Conservation (phyloP, 2,888 invertebrate genomes). For the Drosophila peninsularis region DNA sequence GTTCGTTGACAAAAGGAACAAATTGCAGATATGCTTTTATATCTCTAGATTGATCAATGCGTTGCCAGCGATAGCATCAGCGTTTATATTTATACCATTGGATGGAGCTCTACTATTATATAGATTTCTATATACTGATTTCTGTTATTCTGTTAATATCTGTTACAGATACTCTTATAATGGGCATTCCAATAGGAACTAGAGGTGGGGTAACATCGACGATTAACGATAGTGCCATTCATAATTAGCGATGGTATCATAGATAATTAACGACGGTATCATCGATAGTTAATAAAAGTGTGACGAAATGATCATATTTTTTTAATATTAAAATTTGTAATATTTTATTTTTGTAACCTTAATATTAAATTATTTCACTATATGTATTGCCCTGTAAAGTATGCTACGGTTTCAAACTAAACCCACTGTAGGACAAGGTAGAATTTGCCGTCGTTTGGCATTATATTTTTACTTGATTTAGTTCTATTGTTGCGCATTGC, state of each 20-base stretch:
- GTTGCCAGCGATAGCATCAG: slow-evolving; percentile 8
- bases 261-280: too few species aligned
- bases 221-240: too few species aligned
- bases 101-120: neutral
- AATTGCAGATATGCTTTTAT: slow-evolving; percentile 50
- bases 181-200: too few species aligned
- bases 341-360: neutral
- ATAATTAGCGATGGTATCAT: too few species aligned
- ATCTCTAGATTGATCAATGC: slow-evolving; percentile 44
- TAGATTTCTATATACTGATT: neutral
- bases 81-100: neutral
- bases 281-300: too few species aligned
- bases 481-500: slow-evolving; percentile 24
- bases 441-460: slow-evolving; percentile 5
- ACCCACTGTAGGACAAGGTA: neutral
- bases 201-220: too few species aligned
- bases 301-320: too few species aligned
- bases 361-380: neutral
- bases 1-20: slow-evolving; percentile 49
- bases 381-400: slow-evolving; percentile 19
- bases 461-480: slow-evolving; percentile 30
- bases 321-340: neutral
- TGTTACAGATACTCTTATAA: too few species aligned
- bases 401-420: slow-evolving; percentile 18
- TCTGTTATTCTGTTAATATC: too few species aligned